Conservation (phyloP, 1,140 invertebrate species). For the Drosophila seguyi region DNA sequence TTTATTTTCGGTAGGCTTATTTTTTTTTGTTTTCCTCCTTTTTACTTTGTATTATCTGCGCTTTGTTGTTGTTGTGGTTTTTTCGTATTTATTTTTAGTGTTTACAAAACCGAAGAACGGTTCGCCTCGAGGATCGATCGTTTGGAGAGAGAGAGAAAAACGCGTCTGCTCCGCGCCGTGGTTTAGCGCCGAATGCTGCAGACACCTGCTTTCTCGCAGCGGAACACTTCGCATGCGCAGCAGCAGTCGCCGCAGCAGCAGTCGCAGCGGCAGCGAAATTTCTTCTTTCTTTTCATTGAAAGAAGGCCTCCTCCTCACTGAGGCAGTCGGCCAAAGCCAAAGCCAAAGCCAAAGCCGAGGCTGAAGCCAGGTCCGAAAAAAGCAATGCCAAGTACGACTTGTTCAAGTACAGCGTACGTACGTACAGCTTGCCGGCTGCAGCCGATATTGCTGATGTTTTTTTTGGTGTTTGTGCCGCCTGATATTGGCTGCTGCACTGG, state of each 20-base stretch:
- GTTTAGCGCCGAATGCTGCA: slow-evolving; percentile 85
- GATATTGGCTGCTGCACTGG: slow-evolving; percentile 7
- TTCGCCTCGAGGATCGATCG: slow-evolving; percentile 27
- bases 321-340: slow-evolving; percentile 59
- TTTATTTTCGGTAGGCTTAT: slow-evolving; percentile 2
- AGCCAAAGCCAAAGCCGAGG: neutral
- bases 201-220: slow-evolving; percentile 85
- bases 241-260: slow-evolving; percentile 39
- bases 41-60: slow-evolving; percentile 5
- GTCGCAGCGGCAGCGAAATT: slow-evolving; percentile 62
- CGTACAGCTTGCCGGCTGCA: slow-evolving; percentile 32
- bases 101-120: slow-evolving; percentile 1
- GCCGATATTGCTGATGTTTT: slow-evolving; percentile 22
- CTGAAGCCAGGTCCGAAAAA: slow-evolving; percentile 22
- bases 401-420: slow-evolving; percentile 40
- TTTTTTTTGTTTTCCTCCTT: neutral
- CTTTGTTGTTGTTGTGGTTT: slow-evolving; percentile 28
- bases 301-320: slow-evolving; percentile 46
- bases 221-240: slow-evolving; percentile 85
- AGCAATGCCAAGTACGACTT: slow-evolving; percentile 51
- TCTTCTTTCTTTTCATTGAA: slow-evolving; percentile 72
- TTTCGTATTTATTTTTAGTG: slow-evolving; percentile 13
- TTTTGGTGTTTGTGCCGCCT: slow-evolving; percentile 13
- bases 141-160: slow-evolving; percentile 62
- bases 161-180: slow-evolving; percentile 85